Conservation (phyloP, 2,113 vertebrate species). For the Zosterops pallidus region DNA sequence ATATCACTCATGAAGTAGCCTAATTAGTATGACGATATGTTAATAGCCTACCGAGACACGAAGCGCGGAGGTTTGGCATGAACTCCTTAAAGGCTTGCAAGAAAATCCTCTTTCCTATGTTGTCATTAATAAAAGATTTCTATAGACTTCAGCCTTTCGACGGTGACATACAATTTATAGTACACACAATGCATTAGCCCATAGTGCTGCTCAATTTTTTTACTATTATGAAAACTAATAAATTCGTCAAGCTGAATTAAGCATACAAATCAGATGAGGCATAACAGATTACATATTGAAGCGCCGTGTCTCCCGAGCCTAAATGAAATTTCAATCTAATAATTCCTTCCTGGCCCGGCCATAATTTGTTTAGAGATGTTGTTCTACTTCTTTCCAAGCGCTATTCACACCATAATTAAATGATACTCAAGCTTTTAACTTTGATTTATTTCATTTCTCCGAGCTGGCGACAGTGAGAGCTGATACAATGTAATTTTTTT, state of each 20-base stretch:
- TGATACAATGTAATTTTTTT: constrained; percentile 78
- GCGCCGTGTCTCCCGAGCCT: constrained; percentile 82
- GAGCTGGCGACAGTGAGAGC: constrained; percentile 80
- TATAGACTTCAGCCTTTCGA: constrained; percentile 80
- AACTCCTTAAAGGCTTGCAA: constrained; percentile 76
- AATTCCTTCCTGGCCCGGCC: constrained; percentile 81
- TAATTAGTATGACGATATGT: constrained; percentile 90
- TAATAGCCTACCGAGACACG: constrained; percentile 83
- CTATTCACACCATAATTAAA: constrained; percentile 82
- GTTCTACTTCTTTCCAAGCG: constrained; percentile 83
- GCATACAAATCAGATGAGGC: constrained; percentile 85
- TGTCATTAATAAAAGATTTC: constrained; percentile 87
- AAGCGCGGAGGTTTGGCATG: constrained; percentile 76
- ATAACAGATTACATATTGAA: constrained; percentile 85
- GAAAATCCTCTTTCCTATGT: constrained; percentile 75
- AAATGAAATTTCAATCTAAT: constrained; percentile 92
- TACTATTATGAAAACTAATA: constrained; percentile 86
- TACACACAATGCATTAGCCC: constrained; percentile 80
- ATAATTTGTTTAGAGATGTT: constrained; percentile 89
- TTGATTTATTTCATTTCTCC: constrained; percentile 84
- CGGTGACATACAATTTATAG: constrained; percentile 83
- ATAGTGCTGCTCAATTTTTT: constrained; percentile 77
- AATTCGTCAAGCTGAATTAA: constrained; percentile 87
- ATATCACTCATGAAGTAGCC: constrained; percentile 84
- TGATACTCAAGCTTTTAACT: constrained; percentile 87